Base-by-base conservation (phyloP, 2,888 invertebrate species). In the Amphipoea lucens region DNA sequence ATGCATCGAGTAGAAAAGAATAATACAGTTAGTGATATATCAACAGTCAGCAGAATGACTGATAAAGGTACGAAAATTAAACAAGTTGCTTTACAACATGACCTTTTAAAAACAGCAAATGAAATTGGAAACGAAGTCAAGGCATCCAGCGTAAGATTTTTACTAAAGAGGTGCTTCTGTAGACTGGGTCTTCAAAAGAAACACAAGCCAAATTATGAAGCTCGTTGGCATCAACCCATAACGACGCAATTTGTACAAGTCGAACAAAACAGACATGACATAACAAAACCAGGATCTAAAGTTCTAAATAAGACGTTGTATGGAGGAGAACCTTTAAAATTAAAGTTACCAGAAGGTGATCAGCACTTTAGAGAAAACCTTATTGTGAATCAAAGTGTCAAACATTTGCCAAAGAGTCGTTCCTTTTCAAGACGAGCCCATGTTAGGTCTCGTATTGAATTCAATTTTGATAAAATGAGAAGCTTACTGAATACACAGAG, bases 121-220 rank as follows among this genome's bases (percentile, higher is more conserved):
- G 57, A 45, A 9, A 76, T 79, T 12, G 62, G 12, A 40, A 81
- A 67, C 42, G 63, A 83, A 68, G 29, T 23, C 12, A 78, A 79
- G 23, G 63, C 23, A 1, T 76, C 84, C 0, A 78, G 78, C n/a
- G 23, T 72, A 23, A 74, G 79, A 60, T 54, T 75, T 40, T 66
- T 76, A 68, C 74, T 87, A 0, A 87, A 87, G 68, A 86, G 67
- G n/a, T 84, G 81, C 71, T 80, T 88, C 20, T 79, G 79, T 63
- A 78, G 72, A 45, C 42, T 86, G 7, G 68, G 78, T 20, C 66
- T 82, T 45, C 84, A 82, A 75, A 84, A 82, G 40, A 73, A 76
- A 73, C 68, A 74, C n/a, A 62, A 40, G 40, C 14, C 20, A 5
- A 62, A 74, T 67, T 23, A 36, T 73, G 36, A 63, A 45, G 60